Conservation (phyloP, 2,888 invertebrate species). For the Crematogaster levior region DNA sequence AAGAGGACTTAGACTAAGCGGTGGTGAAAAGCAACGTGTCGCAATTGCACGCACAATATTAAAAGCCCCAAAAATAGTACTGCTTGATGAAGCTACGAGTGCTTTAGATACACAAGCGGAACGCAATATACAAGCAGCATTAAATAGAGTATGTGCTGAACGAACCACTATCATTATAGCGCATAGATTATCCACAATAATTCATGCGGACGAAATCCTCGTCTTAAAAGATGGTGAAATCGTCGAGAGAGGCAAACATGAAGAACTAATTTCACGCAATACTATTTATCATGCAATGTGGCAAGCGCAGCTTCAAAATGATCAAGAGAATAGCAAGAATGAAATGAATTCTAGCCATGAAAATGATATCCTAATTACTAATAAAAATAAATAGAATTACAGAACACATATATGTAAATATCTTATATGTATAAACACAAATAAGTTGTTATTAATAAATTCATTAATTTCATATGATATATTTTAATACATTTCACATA, state of each 20-base stretch:
- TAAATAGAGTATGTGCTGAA: constrained; percentile 92
- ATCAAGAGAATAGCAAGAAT: constrained; percentile 79
- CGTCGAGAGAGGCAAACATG: constrained; percentile 94
- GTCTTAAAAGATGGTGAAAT: constrained; percentile 97
- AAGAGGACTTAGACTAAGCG: constrained; percentile 96
- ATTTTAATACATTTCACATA: too few species aligned
- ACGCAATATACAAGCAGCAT: constrained; percentile 88
- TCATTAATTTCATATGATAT: not conserved
- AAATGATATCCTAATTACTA: constrained; percentile 27
- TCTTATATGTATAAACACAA: not conserved
- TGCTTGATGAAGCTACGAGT: constrained; percentile 98
- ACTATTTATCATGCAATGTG: constrained; percentile 97
- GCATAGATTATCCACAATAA: constrained; percentile 97
- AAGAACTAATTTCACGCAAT: constrained; percentile 84
- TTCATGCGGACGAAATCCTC: constrained; percentile 97
- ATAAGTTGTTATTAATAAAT: not conserved
- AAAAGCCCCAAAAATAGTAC: constrained; percentile 95
- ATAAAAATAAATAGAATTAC: not conserved
- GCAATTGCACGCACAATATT: constrained; percentile 98
- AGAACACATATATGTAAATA: too few species aligned
- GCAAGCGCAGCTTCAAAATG: constrained; percentile 93
- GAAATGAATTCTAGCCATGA: constrained; percentile 16
- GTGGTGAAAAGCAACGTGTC: constrained; percentile 99
- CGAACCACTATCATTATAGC: constrained; percentile 98
- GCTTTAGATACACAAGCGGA: constrained; percentile 98